Conservation (phyloP, 2,888 invertebrate species). For the Drosophila ustulata region DNA sequence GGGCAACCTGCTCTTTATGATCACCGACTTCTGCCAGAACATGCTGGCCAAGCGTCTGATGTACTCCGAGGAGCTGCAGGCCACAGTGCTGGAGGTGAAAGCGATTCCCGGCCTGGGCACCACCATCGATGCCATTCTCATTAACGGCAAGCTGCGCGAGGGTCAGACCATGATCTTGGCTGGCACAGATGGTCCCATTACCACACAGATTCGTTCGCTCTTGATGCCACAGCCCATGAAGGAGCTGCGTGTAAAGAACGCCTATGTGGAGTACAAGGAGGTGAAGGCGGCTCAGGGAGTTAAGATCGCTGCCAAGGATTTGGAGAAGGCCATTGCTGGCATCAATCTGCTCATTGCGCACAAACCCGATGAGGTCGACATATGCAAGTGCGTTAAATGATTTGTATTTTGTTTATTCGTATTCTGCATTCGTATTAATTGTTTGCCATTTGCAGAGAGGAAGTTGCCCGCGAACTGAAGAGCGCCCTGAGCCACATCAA, state of each 20-base stretch:
- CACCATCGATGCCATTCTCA: constrained; percentile 98
- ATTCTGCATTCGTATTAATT: background rate
- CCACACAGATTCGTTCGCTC: constrained; percentile 97
- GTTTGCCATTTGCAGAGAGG: constrained; percentile 87
- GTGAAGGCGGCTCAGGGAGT: constrained; percentile 98
- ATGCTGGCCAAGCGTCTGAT: constrained; percentile 94
- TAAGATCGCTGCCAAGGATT: constrained; percentile 98
- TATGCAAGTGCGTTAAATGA: constrained; percentile 87
- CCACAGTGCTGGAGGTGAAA: constrained; percentile 95
- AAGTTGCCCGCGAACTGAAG: constrained; percentile 94
- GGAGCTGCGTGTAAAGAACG: constrained; percentile 98
- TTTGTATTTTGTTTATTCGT: background rate
- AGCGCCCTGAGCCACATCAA: constrained; percentile 97
- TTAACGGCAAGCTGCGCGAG: constrained; percentile 97
- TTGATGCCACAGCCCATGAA: constrained; percentile 99
- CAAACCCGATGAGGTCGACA: constrained; percentile 97
- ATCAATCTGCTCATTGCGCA: constrained; percentile 96
- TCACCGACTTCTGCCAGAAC: constrained; percentile 96
- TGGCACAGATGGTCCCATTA: constrained; percentile 99
- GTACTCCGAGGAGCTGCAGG: constrained; percentile 96
- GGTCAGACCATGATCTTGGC: constrained; percentile 98
- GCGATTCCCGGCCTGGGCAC: constrained; percentile 98
- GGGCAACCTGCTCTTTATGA: constrained; percentile 97
- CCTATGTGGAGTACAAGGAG: constrained; percentile 97
- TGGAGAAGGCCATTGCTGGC: constrained; percentile 99